Percentiles rank a stretch among this genome's conserved stretches.
Evolutionary conservation across 2,113 vertebrate species (phyloP).

Genomic region (Gallinago paraguaiae): DNA sequence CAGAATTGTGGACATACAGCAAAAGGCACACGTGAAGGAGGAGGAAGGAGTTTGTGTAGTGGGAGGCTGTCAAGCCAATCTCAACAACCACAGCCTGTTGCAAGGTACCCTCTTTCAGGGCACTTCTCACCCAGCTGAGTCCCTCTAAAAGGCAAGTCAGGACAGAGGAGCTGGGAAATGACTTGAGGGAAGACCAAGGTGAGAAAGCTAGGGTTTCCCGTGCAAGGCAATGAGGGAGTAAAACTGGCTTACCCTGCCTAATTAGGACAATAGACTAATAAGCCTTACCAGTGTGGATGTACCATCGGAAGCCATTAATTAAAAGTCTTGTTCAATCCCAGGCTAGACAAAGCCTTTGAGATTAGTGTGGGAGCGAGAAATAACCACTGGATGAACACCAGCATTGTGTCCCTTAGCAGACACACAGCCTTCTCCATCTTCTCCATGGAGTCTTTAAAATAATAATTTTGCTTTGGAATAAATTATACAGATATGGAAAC

Average conservation of each 20-base stretch:
- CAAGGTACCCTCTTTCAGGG: background rate
- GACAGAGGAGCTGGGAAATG: background rate
- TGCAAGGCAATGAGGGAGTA: background rate
- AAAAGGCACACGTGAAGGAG: background rate
- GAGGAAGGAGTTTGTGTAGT: background rate
- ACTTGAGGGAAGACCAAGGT: background rate
- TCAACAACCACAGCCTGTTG: background rate
- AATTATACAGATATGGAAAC: background rate
- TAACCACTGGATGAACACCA: background rate
- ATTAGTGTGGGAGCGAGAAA: background rate
- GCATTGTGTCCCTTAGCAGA: background rate
- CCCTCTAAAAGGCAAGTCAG: background rate
- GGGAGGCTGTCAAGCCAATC: background rate
- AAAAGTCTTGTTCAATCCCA: background rate
- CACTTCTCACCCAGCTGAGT: background rate
- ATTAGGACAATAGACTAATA: background rate
- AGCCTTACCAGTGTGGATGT: background rate
- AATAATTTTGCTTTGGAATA: conserved; percentile 15
- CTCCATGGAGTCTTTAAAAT: background rate
- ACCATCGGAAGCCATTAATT: background rate
- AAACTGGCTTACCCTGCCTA: background rate
- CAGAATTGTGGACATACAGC: background rate
- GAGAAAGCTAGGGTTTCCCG: background rate
- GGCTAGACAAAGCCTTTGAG: background rate
- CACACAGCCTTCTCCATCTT: background rate